phyloP scores from a whole-genome alignment of 2,113 vertebrate genomes.

The Chionomys nivalis region DNA sequence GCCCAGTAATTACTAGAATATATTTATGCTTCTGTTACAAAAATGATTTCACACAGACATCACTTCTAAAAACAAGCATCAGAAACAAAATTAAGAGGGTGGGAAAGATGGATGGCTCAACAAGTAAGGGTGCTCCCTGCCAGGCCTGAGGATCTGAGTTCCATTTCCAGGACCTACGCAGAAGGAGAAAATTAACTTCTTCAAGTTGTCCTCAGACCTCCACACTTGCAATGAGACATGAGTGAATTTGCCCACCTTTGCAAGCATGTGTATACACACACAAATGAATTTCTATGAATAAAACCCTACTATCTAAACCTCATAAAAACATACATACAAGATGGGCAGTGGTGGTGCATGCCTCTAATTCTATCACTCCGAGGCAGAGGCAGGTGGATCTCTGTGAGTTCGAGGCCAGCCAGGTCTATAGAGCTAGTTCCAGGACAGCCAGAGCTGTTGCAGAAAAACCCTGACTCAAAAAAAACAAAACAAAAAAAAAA shows the following conservation, averaged over 20 bases:
- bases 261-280: background rate
- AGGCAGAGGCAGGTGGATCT: too few relatives aligned
- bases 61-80: slow-evolving; percentile 3
- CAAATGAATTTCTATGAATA: background rate
- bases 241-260: background rate
- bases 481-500: too few relatives aligned
- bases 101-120: background rate
- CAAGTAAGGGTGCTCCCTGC: background rate
- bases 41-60: background rate
- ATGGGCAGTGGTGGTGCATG: too few relatives aligned
- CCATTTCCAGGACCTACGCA: background rate
- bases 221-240: background rate
- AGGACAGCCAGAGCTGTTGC: too few relatives aligned
- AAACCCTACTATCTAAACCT: background rate
- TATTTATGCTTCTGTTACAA: background rate
- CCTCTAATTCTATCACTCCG: too few relatives aligned
- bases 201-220: background rate
- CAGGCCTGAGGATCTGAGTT: background rate
- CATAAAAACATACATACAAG: background rate
- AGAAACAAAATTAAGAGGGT: slow-evolving; percentile 26
- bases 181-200: background rate
- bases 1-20: background rate
- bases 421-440: too few relatives aligned
- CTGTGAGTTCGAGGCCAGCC: too few relatives aligned
- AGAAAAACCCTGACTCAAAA: too few relatives aligned